phyloP scores from a whole-genome alignment of 2,113 vertebrate species.

The Parus major region DNA sequence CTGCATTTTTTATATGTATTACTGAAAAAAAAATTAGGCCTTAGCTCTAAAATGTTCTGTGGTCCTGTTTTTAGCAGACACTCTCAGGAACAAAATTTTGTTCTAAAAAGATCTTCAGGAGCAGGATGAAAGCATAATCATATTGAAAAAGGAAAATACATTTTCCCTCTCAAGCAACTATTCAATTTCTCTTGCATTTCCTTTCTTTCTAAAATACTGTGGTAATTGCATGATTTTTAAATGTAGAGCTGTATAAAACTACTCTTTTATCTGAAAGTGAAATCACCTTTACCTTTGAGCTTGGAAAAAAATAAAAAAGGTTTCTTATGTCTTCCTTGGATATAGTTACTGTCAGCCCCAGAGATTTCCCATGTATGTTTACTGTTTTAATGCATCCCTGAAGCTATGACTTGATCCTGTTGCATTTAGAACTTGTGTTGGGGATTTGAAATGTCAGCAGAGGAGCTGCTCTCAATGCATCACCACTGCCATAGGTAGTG shows the following conservation, averaged over 20 bases:
- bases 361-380: neutral
- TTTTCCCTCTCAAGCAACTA: neutral
- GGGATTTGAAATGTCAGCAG: conserved; percentile 20
- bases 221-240: conserved; percentile 13
- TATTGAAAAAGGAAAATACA: neutral
- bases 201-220: neutral
- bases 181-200: neutral
- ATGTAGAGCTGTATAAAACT: neutral
- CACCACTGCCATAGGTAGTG: neutral
- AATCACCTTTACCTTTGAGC: neutral
- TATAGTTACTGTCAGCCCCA: neutral
- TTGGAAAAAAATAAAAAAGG: neutral
- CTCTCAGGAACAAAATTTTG: neutral
- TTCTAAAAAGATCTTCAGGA: neutral
- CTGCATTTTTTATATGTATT: neutral
- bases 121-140: neutral
- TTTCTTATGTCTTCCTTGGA: conserved; percentile 1
- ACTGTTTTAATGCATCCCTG: neutral
- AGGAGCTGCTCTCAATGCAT: neutral
- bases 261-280: conserved; percentile 30
- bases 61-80: neutral
- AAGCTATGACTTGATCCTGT: conserved; percentile 12
- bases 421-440: neutral
- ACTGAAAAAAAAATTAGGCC: neutral
- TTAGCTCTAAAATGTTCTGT: neutral